Evolutionary conservation across 2,797 vertebrate species (phyloP).

Genomic region (Dryobates pubescens): DNA sequence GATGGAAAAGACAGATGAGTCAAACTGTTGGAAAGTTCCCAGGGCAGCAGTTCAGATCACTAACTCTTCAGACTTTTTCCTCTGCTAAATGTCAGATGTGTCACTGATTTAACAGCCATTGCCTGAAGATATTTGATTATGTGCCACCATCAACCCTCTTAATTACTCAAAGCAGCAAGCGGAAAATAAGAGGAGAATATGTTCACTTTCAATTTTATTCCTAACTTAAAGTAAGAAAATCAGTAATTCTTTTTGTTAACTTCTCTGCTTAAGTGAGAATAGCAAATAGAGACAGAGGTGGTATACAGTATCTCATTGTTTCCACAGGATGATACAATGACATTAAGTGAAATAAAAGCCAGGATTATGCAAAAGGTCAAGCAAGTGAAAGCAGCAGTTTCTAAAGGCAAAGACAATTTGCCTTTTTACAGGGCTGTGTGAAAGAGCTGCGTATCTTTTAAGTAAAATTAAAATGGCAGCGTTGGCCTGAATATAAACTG

Average conservation of each 20-base stretch:
- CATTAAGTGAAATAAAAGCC: not conserved
- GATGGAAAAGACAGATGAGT: conserved; percentile 50
- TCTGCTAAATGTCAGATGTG: conserved; percentile 31
- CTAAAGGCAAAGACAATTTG: not conserved
- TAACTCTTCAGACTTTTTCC: conserved; percentile 27
- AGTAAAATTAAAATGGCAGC: not conserved
- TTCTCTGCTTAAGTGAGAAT: not conserved
- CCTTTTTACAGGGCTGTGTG: not conserved
- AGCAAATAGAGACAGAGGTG: not conserved
- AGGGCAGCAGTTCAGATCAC: conserved; percentile 24
- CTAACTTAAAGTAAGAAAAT: not conserved
- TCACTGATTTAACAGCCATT: not conserved
- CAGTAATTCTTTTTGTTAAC: not conserved
- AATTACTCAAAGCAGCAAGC: not conserved
- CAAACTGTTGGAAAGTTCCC: conserved; percentile 38
- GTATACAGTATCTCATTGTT: not conserved
- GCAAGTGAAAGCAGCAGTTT: not conserved
- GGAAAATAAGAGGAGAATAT: not conserved
- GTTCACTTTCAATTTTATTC: not conserved
- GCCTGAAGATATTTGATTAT: conserved; percentile 8
- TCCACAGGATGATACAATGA: not conserved
- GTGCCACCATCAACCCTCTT: not conserved
- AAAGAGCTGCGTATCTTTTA: not conserved
- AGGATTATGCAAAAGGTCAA: not conserved
- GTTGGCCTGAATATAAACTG: not conserved